A percentile compares a stretch with the other conserved stretches of the same genome.
Evolutionary conservation across 2,797 vertebrate genomes (phyloP).

Genomic region (Steatocranus sp.): DNA sequence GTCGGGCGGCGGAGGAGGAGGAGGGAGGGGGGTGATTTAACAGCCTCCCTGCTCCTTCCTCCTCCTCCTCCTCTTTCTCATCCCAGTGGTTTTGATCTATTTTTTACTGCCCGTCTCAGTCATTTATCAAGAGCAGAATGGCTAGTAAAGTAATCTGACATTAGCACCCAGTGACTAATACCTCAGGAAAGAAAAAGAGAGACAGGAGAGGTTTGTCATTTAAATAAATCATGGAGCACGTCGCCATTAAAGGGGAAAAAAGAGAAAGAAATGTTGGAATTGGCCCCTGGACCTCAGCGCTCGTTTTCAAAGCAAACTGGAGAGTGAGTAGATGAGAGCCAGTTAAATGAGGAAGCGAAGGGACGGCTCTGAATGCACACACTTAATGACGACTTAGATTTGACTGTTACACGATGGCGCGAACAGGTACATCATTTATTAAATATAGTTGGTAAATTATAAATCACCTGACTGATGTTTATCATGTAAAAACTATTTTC

Average conservation of each 20-base stretch:
- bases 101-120: constrained; percentile 74
- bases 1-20: constrained; percentile 21
- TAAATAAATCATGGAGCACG: constrained; percentile 73
- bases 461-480: neutral
- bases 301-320: constrained; percentile 28
- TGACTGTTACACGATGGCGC: neutral
- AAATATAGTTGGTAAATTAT: neutral
- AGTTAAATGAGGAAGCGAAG: neutral
- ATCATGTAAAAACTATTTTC: neutral
- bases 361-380: neutral
- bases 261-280: neutral
- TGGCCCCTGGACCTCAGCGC: constrained; percentile 16
- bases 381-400: neutral
- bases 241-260: constrained; percentile 60
- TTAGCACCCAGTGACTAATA: constrained; percentile 73
- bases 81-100: constrained; percentile 77
- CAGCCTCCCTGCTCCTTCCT: constrained; percentile 47
- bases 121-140: constrained; percentile 73
- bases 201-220: constrained; percentile 56
- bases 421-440: neutral
- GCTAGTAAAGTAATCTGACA: constrained; percentile 74
- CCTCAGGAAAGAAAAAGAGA: constrained; percentile 51
- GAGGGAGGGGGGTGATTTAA: constrained; percentile 66
- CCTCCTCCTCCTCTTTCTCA: constrained; percentile 28
- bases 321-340: neutral